These are phyloP conservation scores for Oryzias melastigma DNA, from an alignment of 2,113 vertebrate genomes.

Conservation along the genomic window DNA sequence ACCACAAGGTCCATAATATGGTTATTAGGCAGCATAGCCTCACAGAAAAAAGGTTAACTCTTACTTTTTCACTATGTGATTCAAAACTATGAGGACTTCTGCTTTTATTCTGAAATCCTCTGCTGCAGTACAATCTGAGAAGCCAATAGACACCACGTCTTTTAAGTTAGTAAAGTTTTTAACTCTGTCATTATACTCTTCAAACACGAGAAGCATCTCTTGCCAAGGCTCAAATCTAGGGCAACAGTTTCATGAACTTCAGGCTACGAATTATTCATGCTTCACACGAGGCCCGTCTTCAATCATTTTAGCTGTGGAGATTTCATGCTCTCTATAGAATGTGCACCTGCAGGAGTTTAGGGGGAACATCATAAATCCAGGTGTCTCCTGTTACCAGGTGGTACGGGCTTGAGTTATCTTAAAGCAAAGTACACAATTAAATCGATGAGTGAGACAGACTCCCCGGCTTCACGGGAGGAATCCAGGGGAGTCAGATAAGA, in stretches of 20 bases:
- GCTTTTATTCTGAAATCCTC: not conserved
- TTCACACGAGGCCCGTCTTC: not conserved
- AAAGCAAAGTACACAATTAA: slow-evolving; percentile 11
- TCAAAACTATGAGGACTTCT: not conserved
- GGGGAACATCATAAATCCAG: not conserved
- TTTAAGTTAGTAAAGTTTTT: too few species aligned
- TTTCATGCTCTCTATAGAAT: not conserved
- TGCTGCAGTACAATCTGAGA: not conserved
- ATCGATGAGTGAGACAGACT: not conserved
- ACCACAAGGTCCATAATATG: too few species aligned
- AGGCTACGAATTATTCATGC: too few species aligned
- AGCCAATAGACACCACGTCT: not conserved
- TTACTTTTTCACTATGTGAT: not conserved
- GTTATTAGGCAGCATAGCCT: too few species aligned
- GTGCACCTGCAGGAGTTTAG: not conserved
- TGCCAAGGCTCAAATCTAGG: not conserved
- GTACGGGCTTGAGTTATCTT: not conserved
- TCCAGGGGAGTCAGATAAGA: slow-evolving; percentile 1
- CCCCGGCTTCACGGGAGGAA: slow-evolving; percentile 2
- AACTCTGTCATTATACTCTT: too few species aligned
- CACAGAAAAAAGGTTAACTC: too few species aligned
- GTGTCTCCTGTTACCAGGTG: slow-evolving; percentile 1
- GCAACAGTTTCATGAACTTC: not conserved
- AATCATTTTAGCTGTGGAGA: not conserved
- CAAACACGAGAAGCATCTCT: not conserved